phyloP scores from a whole-genome alignment of 2,113 vertebrate genomes.

The Columba janthina region DNA sequence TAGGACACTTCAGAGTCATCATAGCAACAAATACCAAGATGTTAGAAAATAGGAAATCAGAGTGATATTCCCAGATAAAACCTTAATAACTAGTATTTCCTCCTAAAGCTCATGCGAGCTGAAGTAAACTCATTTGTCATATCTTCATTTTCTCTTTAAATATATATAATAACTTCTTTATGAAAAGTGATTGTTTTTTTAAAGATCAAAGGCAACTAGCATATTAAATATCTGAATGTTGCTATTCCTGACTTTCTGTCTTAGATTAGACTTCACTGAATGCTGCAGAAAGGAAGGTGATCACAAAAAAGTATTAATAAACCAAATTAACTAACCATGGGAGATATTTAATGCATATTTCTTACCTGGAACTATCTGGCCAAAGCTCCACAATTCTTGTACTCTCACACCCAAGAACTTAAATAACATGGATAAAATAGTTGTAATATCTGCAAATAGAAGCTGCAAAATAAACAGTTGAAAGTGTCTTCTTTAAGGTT shows the following conservation, averaged over 20 bases:
- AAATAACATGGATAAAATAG: background rate
- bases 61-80: background rate
- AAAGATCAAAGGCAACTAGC: background rate
- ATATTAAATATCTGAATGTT: background rate
- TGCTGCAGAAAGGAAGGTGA: background rate
- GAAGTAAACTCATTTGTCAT: background rate
- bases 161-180: background rate
- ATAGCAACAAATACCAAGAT: background rate
- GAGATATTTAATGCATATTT: background rate
- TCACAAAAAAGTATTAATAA: background rate
- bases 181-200: background rate
- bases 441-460: background rate
- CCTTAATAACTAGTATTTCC: background rate
- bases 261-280: background rate
- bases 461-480: background rate
- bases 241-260: background rate
- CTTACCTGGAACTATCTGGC: background rate
- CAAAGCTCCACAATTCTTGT: background rate
- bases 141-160: background rate
- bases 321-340: background rate
- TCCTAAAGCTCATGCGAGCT: background rate
- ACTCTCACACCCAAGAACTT: background rate
- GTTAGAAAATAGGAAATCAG: background rate
- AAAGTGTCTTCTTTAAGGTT: background rate
- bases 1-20: background rate